These are phyloP conservation scores for Drosophila sechellia DNA, from an alignment of 1,140 invertebrate species.

Conservation along the genomic window DNA sequence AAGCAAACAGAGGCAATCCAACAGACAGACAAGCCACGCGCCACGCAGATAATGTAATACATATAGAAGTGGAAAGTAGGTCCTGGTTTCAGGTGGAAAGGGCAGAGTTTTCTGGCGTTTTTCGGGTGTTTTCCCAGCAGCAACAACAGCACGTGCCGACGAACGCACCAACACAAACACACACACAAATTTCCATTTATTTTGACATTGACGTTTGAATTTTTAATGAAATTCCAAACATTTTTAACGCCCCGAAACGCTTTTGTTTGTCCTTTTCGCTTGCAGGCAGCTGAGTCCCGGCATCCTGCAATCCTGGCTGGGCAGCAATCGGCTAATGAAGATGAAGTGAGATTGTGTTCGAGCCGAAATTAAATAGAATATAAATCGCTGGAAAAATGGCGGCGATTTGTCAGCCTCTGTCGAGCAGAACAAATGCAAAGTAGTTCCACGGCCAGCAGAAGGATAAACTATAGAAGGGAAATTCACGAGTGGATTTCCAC, in stretches of 20 bases:
- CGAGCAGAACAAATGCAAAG: conserved; percentile 77
- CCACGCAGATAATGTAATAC: conserved; percentile 46
- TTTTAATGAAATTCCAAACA: conserved; percentile 83
- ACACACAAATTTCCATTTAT: conserved; percentile 76
- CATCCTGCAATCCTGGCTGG: conserved; percentile 28
- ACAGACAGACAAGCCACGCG: conserved; percentile 33
- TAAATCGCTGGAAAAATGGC: conserved; percentile 79
- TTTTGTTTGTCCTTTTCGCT: conserved; percentile 34
- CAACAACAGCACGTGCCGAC: conserved; percentile 64
- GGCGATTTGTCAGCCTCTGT: conserved; percentile 74
- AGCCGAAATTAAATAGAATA: conserved; percentile 78
- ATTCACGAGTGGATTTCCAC: conserved; percentile 27
- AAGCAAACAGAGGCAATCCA: conserved; percentile 57
- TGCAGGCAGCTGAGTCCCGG: conserved; percentile 45
- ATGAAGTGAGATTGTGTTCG: conserved; percentile 72
- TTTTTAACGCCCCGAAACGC: conserved; percentile 71
- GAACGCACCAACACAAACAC: conserved; percentile 16
- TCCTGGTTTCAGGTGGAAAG: conserved; percentile 35
- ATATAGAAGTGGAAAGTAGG: conserved; percentile 27
- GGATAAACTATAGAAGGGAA: conserved; percentile 22
- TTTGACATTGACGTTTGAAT: conserved; percentile 81
- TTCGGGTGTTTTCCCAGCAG: conserved; percentile 1
- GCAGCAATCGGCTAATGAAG: conserved; percentile 67
- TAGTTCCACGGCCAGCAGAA: conserved; percentile 48
- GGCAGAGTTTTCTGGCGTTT: background rate